Evolutionary conservation across 2,797 vertebrate genomes (phyloP).

Genomic region (Myotis planiceps): DNA sequence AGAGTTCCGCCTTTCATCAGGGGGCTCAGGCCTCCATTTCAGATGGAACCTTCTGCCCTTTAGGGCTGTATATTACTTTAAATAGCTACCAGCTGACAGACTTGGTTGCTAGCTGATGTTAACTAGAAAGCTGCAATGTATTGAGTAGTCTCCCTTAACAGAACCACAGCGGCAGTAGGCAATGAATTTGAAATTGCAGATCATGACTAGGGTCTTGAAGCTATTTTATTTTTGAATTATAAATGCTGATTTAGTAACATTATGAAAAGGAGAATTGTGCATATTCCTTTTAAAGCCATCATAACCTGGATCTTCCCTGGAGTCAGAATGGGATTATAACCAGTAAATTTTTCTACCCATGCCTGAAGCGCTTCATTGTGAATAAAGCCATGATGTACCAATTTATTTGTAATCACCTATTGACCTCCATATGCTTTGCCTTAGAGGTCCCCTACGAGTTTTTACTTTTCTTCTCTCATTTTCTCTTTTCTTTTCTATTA

Average conservation of each 20-base stretch:
- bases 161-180: neutral
- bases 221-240: conserved; percentile 38
- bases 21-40: conserved; percentile 54
- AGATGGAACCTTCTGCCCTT: conserved; percentile 70
- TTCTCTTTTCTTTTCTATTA: conserved; percentile 17
- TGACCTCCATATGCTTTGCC: conserved; percentile 78
- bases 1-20: conserved; percentile 53
- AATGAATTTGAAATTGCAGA: conserved; percentile 20
- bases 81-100: conserved; percentile 78
- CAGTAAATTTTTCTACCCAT: conserved; percentile 50
- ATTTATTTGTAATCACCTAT: conserved; percentile 74
- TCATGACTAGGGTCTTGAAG: neutral
- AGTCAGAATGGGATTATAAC: conserved; percentile 48
- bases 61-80: conserved; percentile 64
- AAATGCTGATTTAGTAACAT: conserved; percentile 8
- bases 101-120: conserved; percentile 58
- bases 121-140: neutral
- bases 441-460: conserved; percentile 48
- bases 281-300: neutral
- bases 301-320: conserved; percentile 49
- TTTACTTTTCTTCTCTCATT: conserved; percentile 40
- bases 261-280: conserved; percentile 32
- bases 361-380: conserved; percentile 63
- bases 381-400: conserved; percentile 48
- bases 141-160: neutral